These are phyloP conservation scores for Stenichneumon culpator DNA, from an alignment of 2,888 invertebrate genomes.

Conservation along the genomic window DNA sequence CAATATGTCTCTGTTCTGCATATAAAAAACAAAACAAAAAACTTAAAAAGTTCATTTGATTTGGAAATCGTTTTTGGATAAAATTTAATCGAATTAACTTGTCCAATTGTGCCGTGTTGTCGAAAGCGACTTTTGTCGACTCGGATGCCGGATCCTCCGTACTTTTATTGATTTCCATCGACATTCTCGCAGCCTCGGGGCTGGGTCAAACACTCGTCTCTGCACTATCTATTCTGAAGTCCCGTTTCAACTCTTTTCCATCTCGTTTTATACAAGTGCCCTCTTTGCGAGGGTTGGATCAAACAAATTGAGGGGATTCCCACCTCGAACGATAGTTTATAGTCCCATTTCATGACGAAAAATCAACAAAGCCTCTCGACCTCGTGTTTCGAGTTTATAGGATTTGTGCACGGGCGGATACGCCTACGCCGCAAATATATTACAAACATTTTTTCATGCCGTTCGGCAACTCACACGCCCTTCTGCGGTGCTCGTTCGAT, in stretches of 20 bases:
- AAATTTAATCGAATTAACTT: slow-evolving; percentile 11
- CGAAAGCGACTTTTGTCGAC: slow-evolving; percentile 26
- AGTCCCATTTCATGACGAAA: slow-evolving; percentile 22
- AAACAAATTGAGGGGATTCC: slow-evolving; percentile 38
- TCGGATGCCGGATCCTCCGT: slow-evolving; percentile 44
- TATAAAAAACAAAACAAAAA: not conserved
- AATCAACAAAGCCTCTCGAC: slow-evolving; percentile 24
- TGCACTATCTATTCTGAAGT: not conserved
- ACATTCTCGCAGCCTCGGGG: slow-evolving; percentile 43
- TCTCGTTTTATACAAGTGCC: slow-evolving; percentile 12
- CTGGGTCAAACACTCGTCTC: slow-evolving; percentile 22
- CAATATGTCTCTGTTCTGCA: slow-evolving; percentile 19
- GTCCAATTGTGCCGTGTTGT: not conserved
- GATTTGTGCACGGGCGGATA: slow-evolving; percentile 17
- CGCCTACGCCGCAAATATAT: slow-evolving; percentile 9
- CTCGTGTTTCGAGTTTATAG: slow-evolving; percentile 16
- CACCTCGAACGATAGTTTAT: slow-evolving; percentile 10
- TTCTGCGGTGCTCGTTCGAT: not conserved
- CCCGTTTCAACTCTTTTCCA: slow-evolving; percentile 17
- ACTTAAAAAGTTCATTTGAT: not conserved
- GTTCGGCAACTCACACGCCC: not conserved
- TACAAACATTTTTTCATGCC: slow-evolving; percentile 7
- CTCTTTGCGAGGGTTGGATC: slow-evolving; percentile 26
- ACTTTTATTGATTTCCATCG: slow-evolving; percentile 62
- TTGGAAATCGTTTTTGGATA: not conserved